Evolutionary conservation across 2,888 invertebrate genomes (phyloP), one percentile per base, ranked within the genome.

Genomic region (Cryptosula pallasiana): DNA sequence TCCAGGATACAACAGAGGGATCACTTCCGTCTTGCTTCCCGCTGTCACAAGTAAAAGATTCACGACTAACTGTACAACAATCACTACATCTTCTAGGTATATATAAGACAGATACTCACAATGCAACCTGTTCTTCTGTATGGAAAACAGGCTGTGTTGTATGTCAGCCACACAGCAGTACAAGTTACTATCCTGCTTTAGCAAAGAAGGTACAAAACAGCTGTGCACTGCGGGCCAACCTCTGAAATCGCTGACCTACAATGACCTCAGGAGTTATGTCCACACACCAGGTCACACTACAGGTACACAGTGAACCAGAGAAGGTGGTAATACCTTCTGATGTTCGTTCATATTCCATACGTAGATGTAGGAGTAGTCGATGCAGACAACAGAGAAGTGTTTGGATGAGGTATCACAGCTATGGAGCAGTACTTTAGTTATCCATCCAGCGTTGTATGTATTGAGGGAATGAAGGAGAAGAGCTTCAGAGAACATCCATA

Each of bases 401-500:
- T 29, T 54, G 23, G 25, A 36, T 35, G n/a, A 23, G 5, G 25
- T 54, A 54, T 29, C 35, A 23, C 5, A 5, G 2, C 70, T 20
- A 16, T 70, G 70, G 5, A 70, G 71, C 34, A 74, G 72, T 0
- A 78, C 77, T 36, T 78, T 76, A 35, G 75, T 78, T 2, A 78
- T 75, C 79, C 79, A 79, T 29, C 72, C 72, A 16, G 73, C 45
- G 32, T 76, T 74, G 32, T 76, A 73, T n/a, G 72, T 76, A 32
- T 73, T 45, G 27, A 82, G 73, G 9, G 80, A 78, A 32, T 77
- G 77, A 16, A 80, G 71, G 34, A 81, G 72, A n/a, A 72, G 71
- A 13, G 79, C 81, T 55, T 75, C 75, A 34, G 76, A 73, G 5
- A 81, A 71, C 29, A 77, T 76, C 83, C 83, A 83, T 2, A 82